Percentiles rank a stretch among this genome's conserved stretches.
phyloP scores from a whole-genome alignment of 2,113 vertebrate species.

The Felis chaus region DNA sequence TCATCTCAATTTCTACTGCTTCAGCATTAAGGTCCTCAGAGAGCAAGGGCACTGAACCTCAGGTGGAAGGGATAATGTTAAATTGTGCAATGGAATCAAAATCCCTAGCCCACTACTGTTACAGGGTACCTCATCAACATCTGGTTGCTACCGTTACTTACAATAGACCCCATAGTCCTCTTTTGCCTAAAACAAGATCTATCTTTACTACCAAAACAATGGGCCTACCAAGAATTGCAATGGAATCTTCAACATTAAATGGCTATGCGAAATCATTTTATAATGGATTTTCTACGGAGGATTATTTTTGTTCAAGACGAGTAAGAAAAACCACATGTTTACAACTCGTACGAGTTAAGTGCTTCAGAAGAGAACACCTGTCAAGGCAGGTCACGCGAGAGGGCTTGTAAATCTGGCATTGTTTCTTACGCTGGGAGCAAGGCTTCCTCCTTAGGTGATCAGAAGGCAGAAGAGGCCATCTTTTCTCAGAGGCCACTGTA shows the following conservation, averaged over 20 bases:
- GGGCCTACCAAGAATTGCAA: slow-evolving; percentile 34
- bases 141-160: not conserved
- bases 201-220: not conserved
- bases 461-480: not conserved
- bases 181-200: slow-evolving; percentile 10
- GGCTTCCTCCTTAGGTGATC: not conserved
- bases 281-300: slow-evolving; percentile 57
- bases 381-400: not conserved
- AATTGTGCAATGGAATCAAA: slow-evolving; percentile 27
- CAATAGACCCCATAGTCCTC: not conserved
- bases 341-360: slow-evolving; percentile 35
- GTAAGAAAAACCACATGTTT: slow-evolving; percentile 46
- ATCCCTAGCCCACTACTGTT: not conserved
- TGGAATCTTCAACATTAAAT: not conserved
- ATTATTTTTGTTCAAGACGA: slow-evolving; percentile 45
- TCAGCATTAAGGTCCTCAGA: not conserved
- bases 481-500: not conserved
- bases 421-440: not conserved
- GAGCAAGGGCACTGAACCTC: not conserved
- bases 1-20: not conserved
- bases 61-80: not conserved
- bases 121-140: not conserved
- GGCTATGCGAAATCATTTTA: slow-evolving; percentile 41
- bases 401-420: not conserved
- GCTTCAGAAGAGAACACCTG: slow-evolving; percentile 45